These are phyloP conservation scores for Borostomias antarcticus DNA, from an alignment of 2,797 vertebrate species.

Conservation along the genomic window DNA sequence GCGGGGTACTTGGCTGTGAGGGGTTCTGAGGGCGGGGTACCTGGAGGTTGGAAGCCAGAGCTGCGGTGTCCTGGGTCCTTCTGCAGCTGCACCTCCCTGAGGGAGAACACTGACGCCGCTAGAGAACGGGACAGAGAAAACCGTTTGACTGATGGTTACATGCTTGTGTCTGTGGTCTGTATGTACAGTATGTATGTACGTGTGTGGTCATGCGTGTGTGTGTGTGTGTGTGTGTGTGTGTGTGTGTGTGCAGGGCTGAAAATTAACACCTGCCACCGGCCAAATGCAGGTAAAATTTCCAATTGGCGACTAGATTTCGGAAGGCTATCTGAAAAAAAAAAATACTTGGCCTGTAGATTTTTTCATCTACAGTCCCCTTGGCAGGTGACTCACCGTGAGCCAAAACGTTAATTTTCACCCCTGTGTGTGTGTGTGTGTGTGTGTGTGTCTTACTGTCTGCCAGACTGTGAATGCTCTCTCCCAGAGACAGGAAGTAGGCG, in stretches of 20 bases:
- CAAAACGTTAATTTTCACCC: no score
- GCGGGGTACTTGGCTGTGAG: no score
- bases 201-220: slow-evolving; percentile 1
- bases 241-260: slow-evolving; percentile 7
- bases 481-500: slow-evolving; percentile 87
- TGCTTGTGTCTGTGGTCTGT: slow-evolving; percentile 1
- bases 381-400: no score
- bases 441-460: slow-evolving; percentile 86
- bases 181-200: background rate
- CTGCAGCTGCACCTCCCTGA: slow-evolving; percentile 91
- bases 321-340: no score
- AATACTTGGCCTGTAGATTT: no score
- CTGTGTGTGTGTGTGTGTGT: slow-evolving; percentile 6
- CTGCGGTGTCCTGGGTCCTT: slow-evolving; percentile 90
- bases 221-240: slow-evolving; percentile 5
- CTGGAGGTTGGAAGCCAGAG: slow-evolving; percentile 89
- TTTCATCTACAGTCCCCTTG: no score
- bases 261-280: no score
- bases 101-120: slow-evolving; percentile 91
- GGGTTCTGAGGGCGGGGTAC: slow-evolving; percentile 68
- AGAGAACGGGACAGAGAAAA: slow-evolving; percentile 20
- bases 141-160: background rate
- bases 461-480: slow-evolving; percentile 85
- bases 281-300: no score
- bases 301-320: no score